phyloP scores from a whole-genome alignment of 2,888 invertebrate species.

The Sminthurides aquaticus region DNA sequence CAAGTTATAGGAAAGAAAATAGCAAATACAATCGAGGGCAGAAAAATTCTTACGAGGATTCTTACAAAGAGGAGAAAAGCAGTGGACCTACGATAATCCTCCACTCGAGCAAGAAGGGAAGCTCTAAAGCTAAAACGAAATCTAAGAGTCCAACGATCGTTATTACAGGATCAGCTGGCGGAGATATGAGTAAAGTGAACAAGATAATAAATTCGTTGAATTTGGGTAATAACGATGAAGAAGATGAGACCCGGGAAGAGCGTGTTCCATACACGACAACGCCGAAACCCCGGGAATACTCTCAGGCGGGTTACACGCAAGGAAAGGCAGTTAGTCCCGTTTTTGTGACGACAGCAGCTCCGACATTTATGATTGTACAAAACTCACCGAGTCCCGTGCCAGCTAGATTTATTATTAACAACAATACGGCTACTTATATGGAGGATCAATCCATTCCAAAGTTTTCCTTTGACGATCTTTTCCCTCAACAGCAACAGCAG shows the following conservation, averaged over 20 bases:
- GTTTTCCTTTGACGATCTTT: constrained; percentile 1
- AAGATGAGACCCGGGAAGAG: neutral
- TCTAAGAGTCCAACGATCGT: constrained; percentile 14
- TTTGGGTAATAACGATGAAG: neutral
- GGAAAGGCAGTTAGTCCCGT: neutral
- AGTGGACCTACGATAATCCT: constrained; percentile 1
- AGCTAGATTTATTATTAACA: neutral
- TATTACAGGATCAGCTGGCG: constrained; percentile 2
- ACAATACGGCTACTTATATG: neutral
- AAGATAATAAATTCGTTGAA: constrained; percentile 16
- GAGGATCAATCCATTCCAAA: neutral
- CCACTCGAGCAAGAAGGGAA: constrained; percentile 1
- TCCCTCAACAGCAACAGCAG: constrained; percentile 1
- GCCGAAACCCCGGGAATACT: neutral
- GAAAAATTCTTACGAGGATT: too few relatives aligned
- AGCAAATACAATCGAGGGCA: too few relatives aligned
- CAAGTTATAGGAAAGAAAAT: too few relatives aligned
- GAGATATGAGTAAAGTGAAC: constrained; percentile 9
- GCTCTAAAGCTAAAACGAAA: neutral
- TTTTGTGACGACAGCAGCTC: constrained; percentile 1
- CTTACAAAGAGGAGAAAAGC: neutral
- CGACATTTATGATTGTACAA: constrained; percentile 2
- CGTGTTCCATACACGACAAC: neutral
- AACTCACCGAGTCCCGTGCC: neutral
- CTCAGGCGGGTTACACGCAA: neutral